Percentiles rank a stretch among this genome's conserved stretches.
Conservation (phyloP, 2,797 vertebrate species). For the Chrysocyon brachyurus region DNA sequence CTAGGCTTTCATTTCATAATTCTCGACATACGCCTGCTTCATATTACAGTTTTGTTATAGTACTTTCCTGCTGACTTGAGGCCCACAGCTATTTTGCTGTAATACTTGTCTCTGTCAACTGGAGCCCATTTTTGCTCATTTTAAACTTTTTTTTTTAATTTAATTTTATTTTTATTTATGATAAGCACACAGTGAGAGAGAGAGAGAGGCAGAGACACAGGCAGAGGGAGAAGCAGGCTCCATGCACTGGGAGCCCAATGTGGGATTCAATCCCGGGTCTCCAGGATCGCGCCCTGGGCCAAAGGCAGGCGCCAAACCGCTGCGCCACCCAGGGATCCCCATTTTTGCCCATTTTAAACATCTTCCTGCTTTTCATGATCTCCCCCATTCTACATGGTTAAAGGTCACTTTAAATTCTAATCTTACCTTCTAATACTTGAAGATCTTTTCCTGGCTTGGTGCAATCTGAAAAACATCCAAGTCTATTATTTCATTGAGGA, state of each 20-base stretch:
- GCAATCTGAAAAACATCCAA: constrained; percentile 34
- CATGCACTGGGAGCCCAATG: too few relatives aligned
- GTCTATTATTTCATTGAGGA: constrained; percentile 44
- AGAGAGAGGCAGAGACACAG: too few relatives aligned
- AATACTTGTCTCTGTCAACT: constrained; percentile 3
- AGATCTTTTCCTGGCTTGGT: not conserved
- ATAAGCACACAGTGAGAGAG: too few relatives aligned
- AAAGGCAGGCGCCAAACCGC: too few relatives aligned
- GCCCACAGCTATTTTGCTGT: not conserved
- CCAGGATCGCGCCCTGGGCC: too few relatives aligned
- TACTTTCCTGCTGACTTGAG: constrained; percentile 3
- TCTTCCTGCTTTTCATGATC: constrained; percentile 26
- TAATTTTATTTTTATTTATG: too few relatives aligned
- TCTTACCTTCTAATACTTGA: constrained; percentile 31
- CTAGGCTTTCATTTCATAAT: constrained; percentile 71
- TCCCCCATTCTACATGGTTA: constrained; percentile 12
- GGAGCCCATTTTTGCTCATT: constrained; percentile 51
- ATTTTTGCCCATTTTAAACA: constrained; percentile 65
- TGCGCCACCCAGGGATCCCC: too few relatives aligned
- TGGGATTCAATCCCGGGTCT: too few relatives aligned
- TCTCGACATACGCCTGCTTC: not conserved
- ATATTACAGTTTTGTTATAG: constrained; percentile 51
- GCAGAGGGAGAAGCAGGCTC: too few relatives aligned
- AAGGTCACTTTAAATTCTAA: constrained; percentile 62
- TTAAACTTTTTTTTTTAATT: too few relatives aligned